Conservation (phyloP, 1,140 invertebrate species). For the Meloidogyne floridensis region DNA sequence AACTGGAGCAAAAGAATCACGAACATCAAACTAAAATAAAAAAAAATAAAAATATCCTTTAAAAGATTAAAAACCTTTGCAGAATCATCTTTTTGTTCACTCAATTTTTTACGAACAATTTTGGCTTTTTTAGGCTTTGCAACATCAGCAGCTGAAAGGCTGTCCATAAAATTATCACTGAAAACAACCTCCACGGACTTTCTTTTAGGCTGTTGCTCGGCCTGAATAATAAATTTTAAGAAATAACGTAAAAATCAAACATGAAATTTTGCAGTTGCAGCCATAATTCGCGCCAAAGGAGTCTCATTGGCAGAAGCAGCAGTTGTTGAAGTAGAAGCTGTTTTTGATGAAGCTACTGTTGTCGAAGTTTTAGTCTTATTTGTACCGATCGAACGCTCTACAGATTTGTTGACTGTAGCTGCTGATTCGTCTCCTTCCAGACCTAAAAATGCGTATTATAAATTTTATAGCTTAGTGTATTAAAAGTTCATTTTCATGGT, state of each 20-base stretch:
- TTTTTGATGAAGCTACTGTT: background rate
- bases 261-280: conserved; percentile 16
- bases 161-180: conserved; percentile 27
- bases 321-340: background rate
- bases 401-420: background rate
- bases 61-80: background rate
- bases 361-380: background rate
- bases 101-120: conserved; percentile 23
- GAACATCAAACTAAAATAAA: background rate
- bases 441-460: background rate
- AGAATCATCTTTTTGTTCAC: background rate
- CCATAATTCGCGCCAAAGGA: conserved; percentile 21
- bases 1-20: background rate
- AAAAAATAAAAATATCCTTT: background rate
- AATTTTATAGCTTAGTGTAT: too few species aligned
- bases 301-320: background rate
- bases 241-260: background rate
- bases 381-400: background rate
- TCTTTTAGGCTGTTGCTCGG: conserved; percentile 20
- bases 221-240: conserved; percentile 6
- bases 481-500: background rate
- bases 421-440: conserved; percentile 9
- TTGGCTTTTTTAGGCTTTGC: conserved; percentile 12
- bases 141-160: conserved; percentile 5
- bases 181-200: conserved; percentile 21